Base-by-base conservation (phyloP, 1,140 invertebrate genomes). In the Thereuonema tuberculata region DNA sequence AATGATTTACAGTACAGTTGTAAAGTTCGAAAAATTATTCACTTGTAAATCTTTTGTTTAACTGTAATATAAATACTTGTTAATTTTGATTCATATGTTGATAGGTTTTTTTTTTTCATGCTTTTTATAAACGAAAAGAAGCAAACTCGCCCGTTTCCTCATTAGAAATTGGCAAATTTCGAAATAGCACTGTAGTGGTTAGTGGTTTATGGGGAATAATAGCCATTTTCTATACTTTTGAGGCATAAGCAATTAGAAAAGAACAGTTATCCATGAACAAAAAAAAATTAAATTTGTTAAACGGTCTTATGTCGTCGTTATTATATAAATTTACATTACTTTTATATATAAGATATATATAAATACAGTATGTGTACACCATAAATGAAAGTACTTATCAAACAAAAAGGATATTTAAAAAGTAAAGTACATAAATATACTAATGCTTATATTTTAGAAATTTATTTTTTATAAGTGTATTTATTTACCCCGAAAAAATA, bases 11-110 rank as follows among this genome's bases (percentile, higher is more conserved):
- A 28, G 56, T 62, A 62, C 53, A 58, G 28, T 15, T 27, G 55
- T 56, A 58, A 64, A 64, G 59, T 57, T 43, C 20, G 57, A 47
- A 60, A 61, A 64, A 60, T 55, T 60, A 48, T 31, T 62, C 43
- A 56, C 24, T 63, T 63, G 15, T 58, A 23, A 37, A 25, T 43
- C 23, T 48, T 43, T n/a, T 15, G 1, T 28, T 14, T 15, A n/a
- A 17, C 25, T 58, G 17, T 26, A 58, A 24, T 15, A 15, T 63
- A 48, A n/a, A 25, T 57, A 21, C 2, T 43, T 20, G 28, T 37
- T 58, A n/a, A 17, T 58, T 49, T 61, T 1, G 29, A 48, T 21
- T 60, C 52, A 63, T 63, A 37, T n/a, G n/a, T n/a, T n/a, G n/a
- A n/a, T n/a, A n/a, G 23, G 12, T n/a, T 1, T 29, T 27, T 47